phyloP scores from a whole-genome alignment of 2,888 invertebrate genomes.

The Drosophila lacicola region DNA sequence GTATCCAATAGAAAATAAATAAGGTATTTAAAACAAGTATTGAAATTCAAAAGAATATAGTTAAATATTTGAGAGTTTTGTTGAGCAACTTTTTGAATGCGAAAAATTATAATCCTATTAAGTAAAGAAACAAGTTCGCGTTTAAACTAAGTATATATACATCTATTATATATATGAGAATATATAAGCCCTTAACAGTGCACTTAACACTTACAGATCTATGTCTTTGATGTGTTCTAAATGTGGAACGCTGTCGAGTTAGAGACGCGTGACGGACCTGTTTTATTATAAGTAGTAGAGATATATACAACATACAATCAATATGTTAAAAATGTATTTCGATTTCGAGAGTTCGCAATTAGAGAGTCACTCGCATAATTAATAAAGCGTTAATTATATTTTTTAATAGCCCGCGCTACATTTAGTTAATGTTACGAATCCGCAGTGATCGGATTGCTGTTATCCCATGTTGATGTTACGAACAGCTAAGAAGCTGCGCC shows the following conservation, averaged over 20 bases:
- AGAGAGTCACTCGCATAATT: conserved; percentile 10
- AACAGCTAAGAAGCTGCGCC: conserved; percentile 1
- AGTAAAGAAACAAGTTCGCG: conserved; percentile 35
- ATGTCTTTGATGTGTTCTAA: conserved; percentile 89
- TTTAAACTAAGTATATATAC: conserved; percentile 49
- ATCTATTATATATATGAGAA: conserved; percentile 41
- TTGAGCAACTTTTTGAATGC: conserved; percentile 24
- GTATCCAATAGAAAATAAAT: conserved; percentile 23
- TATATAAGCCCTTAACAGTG: conserved; percentile 71
- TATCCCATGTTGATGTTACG: conserved; percentile 17
- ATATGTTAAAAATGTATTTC: conserved; percentile 43
- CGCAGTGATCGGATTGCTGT: neutral
- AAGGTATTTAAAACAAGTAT: conserved; percentile 18
- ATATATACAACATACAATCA: conserved; percentile 68
- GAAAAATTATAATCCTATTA: conserved; percentile 53
- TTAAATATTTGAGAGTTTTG: conserved; percentile 14
- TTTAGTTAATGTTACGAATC: neutral
- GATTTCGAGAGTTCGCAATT: conserved; percentile 19
- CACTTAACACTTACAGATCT: conserved; percentile 88
- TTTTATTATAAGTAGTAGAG: conserved; percentile 74
- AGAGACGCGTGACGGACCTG: conserved; percentile 91
- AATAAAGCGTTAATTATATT: conserved; percentile 2
- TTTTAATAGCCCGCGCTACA: conserved; percentile 4
- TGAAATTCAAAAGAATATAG: conserved; percentile 20
- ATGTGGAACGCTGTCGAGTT: conserved; percentile 89